Conservation (phyloP, 2,113 vertebrate genomes). For the Leucopsar rothschildi region DNA sequence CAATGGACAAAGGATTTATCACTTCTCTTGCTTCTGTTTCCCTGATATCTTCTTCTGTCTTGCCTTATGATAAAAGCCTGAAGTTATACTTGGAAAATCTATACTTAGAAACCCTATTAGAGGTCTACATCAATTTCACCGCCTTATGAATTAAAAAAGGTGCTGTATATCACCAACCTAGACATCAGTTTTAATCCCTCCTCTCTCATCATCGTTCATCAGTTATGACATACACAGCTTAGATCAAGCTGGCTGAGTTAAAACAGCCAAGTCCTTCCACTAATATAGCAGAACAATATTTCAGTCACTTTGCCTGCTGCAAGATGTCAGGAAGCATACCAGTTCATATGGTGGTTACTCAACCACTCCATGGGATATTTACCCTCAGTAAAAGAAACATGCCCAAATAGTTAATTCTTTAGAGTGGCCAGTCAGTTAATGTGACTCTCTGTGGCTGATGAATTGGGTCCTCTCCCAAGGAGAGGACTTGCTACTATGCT, state of each 20-base stretch:
- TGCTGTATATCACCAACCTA: background rate
- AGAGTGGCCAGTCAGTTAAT: background rate
- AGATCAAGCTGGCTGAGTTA: background rate
- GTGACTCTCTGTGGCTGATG: background rate
- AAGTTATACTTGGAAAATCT: slow-evolving; percentile 22
- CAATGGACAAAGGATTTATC: background rate
- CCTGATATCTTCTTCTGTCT: background rate
- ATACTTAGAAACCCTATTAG: slow-evolving; percentile 28
- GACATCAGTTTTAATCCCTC: background rate
- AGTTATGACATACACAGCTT: background rate
- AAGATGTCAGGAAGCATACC: background rate
- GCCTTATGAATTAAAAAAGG: background rate
- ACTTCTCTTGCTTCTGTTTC: background rate
- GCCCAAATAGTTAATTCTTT: background rate
- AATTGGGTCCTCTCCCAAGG: background rate
- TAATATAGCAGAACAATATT: background rate
- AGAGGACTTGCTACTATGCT: background rate
- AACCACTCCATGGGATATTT: background rate
- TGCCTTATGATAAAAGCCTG: background rate
- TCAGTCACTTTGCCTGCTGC: background rate
- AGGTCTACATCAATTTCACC: background rate
- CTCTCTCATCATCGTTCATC: background rate
- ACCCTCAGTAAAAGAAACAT: background rate
- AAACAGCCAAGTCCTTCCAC: background rate
- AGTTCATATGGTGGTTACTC: background rate